phyloP scores from a whole-genome alignment of 2,888 invertebrate species.

The Unio delphinus region DNA sequence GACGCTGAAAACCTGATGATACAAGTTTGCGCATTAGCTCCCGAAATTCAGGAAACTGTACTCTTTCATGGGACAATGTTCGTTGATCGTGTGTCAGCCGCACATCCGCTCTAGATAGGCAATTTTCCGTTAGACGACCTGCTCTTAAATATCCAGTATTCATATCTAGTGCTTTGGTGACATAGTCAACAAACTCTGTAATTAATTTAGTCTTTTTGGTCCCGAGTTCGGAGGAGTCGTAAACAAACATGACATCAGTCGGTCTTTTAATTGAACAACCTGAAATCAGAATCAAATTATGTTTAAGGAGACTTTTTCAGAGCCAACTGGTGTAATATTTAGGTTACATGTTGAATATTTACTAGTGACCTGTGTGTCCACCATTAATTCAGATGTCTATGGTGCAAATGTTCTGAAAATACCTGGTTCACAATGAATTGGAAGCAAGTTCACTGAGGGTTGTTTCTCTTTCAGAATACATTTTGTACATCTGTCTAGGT shows the following conservation, averaged over 20 bases:
- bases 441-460: too few relatives aligned
- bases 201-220: constrained; percentile 38
- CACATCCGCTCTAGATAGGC: constrained; percentile 35
- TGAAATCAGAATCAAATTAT: constrained; percentile 19
- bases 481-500: too few relatives aligned
- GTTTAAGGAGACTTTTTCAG: too few relatives aligned
- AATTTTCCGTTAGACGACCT: constrained; percentile 41
- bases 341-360: too few relatives aligned
- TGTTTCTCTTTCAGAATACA: too few relatives aligned
- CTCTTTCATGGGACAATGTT: constrained; percentile 30
- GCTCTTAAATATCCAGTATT: constrained; percentile 26
- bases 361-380: too few relatives aligned
- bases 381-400: too few relatives aligned
- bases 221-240: constrained; percentile 44
- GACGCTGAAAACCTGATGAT: constrained; percentile 22
- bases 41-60: constrained; percentile 37
- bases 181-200: constrained; percentile 40
- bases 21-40: constrained; percentile 30
- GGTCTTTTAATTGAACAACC: constrained; percentile 36
- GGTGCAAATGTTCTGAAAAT: too few relatives aligned
- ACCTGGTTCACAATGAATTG: too few relatives aligned
- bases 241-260: constrained; percentile 57
- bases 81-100: constrained; percentile 27
- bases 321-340: too few relatives aligned
- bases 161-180: constrained; percentile 31